These are phyloP conservation scores for Megastigmus dorsalis DNA, from an alignment of 2,888 invertebrate genomes.

Conservation along the genomic window DNA sequence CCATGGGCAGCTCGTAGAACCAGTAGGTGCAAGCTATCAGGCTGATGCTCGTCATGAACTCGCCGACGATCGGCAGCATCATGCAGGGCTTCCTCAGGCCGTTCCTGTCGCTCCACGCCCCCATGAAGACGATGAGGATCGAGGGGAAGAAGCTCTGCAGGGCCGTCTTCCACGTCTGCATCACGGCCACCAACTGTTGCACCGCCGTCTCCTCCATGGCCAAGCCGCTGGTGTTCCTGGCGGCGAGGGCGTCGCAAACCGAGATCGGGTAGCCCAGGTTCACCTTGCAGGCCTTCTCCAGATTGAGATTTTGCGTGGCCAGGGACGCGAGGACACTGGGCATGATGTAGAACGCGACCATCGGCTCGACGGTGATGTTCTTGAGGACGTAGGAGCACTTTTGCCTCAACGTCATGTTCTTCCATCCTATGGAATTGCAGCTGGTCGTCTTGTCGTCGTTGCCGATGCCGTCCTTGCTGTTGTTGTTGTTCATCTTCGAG, in stretches of 20 bases:
- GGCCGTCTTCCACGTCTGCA: constrained; percentile 91
- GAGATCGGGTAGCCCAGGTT: constrained; percentile 84
- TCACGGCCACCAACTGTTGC: constrained; percentile 81
- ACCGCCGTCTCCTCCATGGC: constrained; percentile 79
- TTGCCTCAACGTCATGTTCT: constrained; percentile 76
- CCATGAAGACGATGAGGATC: constrained; percentile 86
- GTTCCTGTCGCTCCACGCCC: constrained; percentile 79
- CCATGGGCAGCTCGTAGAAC: constrained; percentile 87
- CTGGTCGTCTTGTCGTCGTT: constrained; percentile 15
- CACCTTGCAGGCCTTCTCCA: constrained; percentile 91
- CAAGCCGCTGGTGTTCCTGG: constrained; percentile 82
- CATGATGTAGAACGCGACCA: constrained; percentile 84
- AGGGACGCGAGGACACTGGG: constrained; percentile 81
- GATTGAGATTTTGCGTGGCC: constrained; percentile 89
- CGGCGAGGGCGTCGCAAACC: constrained; percentile 85
- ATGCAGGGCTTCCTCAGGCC: constrained; percentile 87
- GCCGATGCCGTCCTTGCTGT: not conserved
- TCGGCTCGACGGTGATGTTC: constrained; percentile 85
- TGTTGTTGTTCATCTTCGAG: constrained; percentile 7
- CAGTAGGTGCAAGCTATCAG: constrained; percentile 87
- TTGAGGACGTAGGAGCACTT: constrained; percentile 78
- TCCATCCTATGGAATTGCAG: constrained; percentile 67
- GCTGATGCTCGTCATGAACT: constrained; percentile 86
- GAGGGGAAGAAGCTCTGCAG: constrained; percentile 90
- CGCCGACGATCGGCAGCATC: constrained; percentile 87